Base-by-base conservation (phyloP, 2,113 vertebrate genomes). In the Catharus bicknelli region DNA sequence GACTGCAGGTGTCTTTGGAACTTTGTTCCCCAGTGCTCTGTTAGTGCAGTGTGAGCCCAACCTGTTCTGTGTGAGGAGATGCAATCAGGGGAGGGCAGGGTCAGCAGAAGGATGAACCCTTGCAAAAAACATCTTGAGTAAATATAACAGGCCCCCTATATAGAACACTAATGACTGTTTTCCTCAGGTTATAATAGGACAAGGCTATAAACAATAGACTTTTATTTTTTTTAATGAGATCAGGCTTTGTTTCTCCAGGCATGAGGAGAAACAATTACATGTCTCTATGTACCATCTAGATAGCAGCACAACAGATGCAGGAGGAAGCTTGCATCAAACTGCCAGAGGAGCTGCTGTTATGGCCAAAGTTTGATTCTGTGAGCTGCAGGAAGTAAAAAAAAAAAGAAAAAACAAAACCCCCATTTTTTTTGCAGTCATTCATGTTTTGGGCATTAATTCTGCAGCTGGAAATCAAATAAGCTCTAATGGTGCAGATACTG, bases 191-290 rank as follows among this genome's bases (percentile, higher is more conserved):
- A 43, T 53, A 29, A 68, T 55, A n/a, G 43, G 43, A 51, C 29
- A 68, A 72, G 17, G 42, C 45, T 73, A 30, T 32, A 79, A 90
- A 91, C 90, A 87, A 47, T 45, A 73, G 81, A 34, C 9, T 54
- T 61, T 47, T 69, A 54, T 58, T 73, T 62, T 38, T 74, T 36
- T 30, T 1, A 38, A 50, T 42, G 13, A 14, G 6, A 27, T 67
- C 7, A 12, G n/a, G 25, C 53, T 82, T 88, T 75, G 78, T 92
- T 96, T 94, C 45, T 92, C 27, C 43, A 78, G 51, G 53, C 73
- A 79, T 79, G 68, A 89, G 84, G 91, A 79, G 58, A 82, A 96
- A 84, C 58, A 57, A 89, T 95, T 84, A 79, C 10, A 7, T 79
- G 13, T 81, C 42, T 67, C 14, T 70, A 0, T 10, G 20, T 70